These are phyloP conservation scores for Cabera pusaria DNA, from an alignment of 2,888 invertebrate genomes.

Conservation along the genomic window DNA sequence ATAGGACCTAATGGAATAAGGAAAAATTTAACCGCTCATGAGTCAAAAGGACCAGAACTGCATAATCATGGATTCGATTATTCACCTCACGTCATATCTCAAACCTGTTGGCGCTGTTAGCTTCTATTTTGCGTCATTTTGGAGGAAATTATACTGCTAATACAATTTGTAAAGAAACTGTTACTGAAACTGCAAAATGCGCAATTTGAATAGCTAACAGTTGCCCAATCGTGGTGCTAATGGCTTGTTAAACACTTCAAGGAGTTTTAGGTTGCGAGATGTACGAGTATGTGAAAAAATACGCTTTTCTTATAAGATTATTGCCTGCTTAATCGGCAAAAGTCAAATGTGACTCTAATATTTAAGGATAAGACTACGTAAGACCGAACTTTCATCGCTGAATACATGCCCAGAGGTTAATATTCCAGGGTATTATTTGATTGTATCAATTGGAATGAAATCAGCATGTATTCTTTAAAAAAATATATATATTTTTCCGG, in stretches of 20 bases:
- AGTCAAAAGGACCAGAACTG: constrained; percentile 11
- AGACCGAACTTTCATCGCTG: no score
- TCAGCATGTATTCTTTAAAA: no score
- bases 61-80: constrained; percentile 12
- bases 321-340: no score
- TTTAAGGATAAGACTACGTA: no score
- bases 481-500: no score
- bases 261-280: constrained; percentile 14
- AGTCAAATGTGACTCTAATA: no score
- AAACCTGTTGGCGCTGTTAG: constrained; percentile 11
- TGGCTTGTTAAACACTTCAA: constrained; percentile 32
- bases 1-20: no score
- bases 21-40: not conserved
- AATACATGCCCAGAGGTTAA: no score
- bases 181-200: constrained; percentile 7
- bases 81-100: constrained; percentile 16
- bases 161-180: constrained; percentile 9
- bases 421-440: no score
- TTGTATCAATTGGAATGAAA: no score
- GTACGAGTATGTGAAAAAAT: no score
- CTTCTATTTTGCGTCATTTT: constrained; percentile 12
- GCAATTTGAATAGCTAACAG: constrained; percentile 5
- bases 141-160: constrained; percentile 12
- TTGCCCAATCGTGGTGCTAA: constrained; percentile 13
- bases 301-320: no score